Percentiles rank a stretch among this genome's conserved stretches.
These are phyloP conservation scores for Panzeria rudis DNA, from an alignment of 2,888 invertebrate species.

Conservation along the genomic window DNA sequence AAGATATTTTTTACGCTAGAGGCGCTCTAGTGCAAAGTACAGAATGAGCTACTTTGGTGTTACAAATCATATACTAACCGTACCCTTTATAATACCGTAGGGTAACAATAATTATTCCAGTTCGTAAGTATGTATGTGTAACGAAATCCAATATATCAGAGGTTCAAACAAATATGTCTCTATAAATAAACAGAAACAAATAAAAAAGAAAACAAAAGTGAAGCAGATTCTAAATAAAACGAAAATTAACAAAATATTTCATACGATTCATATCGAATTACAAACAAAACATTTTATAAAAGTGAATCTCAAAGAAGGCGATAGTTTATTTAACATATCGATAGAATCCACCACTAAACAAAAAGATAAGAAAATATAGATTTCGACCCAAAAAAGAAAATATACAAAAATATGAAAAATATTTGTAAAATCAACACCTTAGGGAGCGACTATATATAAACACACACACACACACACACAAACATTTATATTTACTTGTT, in stretches of 20 bases:
- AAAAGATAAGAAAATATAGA: conserved; percentile 29
- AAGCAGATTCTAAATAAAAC: conserved; percentile 16
- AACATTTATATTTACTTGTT: background rate
- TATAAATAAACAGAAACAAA: conserved; percentile 48
- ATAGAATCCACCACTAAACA: conserved; percentile 3
- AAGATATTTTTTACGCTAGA: too few species aligned
- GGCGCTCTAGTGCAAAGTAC: too few species aligned
- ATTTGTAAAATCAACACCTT: conserved; percentile 47
- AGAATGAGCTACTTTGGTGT: background rate
- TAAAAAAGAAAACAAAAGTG: conserved; percentile 27
- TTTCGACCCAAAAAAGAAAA: too few species aligned
- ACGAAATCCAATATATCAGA: conserved; percentile 32
- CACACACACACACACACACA: background rate
- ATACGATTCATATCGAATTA: conserved; percentile 43
- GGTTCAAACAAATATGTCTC: conserved; percentile 31
- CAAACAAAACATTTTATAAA: conserved; percentile 36
- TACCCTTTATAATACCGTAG: background rate
- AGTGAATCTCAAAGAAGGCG: background rate
- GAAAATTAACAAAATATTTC: conserved; percentile 25
- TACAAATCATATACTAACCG: background rate
- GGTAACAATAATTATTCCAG: conserved; percentile 7
- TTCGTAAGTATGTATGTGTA: background rate
- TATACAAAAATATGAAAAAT: conserved; percentile 20
- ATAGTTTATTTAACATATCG: conserved; percentile 37
- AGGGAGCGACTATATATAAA: conserved; percentile 27